A percentile compares a stretch with the other conserved stretches of the same genome.
These are phyloP conservation scores for Coryphaenoides rupestris DNA, from an alignment of 2,113 vertebrate genomes.

Conservation along the genomic window DNA sequence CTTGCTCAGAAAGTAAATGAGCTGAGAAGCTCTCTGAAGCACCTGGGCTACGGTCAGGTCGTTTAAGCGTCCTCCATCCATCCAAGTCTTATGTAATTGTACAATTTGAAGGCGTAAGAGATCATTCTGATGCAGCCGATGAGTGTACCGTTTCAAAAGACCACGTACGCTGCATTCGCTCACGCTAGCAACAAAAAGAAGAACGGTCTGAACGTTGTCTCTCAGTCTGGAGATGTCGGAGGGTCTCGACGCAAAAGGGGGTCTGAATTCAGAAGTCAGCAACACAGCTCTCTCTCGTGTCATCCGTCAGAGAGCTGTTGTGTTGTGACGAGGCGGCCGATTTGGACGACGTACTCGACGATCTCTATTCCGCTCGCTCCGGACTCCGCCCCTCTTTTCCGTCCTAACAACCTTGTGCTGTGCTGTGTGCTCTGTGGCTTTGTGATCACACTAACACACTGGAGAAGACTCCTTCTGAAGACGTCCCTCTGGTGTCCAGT, in stretches of 20 bases:
- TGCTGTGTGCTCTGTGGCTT: neutral
- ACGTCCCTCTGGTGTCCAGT: conserved; percentile 31
- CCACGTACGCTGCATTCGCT: no score
- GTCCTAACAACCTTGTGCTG: conserved; percentile 10
- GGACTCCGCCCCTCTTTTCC: conserved; percentile 27
- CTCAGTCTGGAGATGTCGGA: neutral
- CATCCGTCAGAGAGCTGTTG: no score
- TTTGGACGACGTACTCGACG: neutral
- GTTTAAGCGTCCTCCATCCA: no score
- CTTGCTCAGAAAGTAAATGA: no score
- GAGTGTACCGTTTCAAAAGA: no score
- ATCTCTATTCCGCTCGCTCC: neutral
- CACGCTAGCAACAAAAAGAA: no score
- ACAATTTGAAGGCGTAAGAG: no score
- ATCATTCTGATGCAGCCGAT: no score
- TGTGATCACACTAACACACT: conserved; percentile 10
- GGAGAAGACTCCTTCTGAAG: conserved; percentile 33
- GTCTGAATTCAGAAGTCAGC: conserved; percentile 20
- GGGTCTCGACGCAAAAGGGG: conserved; percentile 29
- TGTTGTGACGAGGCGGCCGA: no score
- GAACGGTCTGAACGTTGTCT: neutral
- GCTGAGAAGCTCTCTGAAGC: no score
- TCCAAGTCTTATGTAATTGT: no score
- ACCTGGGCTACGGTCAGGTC: no score
- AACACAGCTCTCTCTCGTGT: conserved; percentile 14